Evolutionary conservation across 2,888 invertebrate genomes (phyloP), one percentile per base, ranked within the genome.

Genomic region (Labia minor): DNA sequence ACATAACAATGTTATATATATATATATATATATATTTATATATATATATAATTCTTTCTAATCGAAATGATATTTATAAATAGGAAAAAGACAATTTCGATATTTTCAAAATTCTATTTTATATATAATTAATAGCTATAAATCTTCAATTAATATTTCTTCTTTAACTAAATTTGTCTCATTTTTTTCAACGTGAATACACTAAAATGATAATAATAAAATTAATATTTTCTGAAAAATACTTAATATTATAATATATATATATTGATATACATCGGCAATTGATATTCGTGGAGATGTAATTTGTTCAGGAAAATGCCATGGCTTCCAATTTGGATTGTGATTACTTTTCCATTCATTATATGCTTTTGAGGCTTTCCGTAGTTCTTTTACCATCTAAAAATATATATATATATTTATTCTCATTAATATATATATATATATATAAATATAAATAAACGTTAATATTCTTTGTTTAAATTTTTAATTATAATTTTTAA

Each of bases 221-320:
- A 49, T 49, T 49, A 49, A 14, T 26, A 26, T 26, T 6, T 26
- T 6, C 8, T 26, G 26, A 49, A 49, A 49, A 33, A 33, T 33
- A 33, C 11, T 8, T 8, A 33, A 33, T 33, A 33, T 33, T 33
- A 26, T 26, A 26, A 26, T 26, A 8, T 26, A 26, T 26, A n/a
- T 14, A 18, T 1, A 37, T 33, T 19, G 64, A 67, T 65, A n/a
- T 78, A 89, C 89, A 75, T 92, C 88, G 71, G 81, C 81, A 63
- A 88, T 76, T 68, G 83, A 81, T 73, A 92, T 87, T 75, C 90
- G 81, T 3, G 87, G 86, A 1, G 88, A 81, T 1, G 81, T 80
- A 71, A 91, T 86, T 78, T 94, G 92, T 74, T 94, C 93, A 0
- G 94, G 93, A 76, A 85, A 86, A 67, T 89, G 82, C 95, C 95